phyloP scores from a whole-genome alignment of 2,888 invertebrate species.

The Scaptomyza flava region DNA sequence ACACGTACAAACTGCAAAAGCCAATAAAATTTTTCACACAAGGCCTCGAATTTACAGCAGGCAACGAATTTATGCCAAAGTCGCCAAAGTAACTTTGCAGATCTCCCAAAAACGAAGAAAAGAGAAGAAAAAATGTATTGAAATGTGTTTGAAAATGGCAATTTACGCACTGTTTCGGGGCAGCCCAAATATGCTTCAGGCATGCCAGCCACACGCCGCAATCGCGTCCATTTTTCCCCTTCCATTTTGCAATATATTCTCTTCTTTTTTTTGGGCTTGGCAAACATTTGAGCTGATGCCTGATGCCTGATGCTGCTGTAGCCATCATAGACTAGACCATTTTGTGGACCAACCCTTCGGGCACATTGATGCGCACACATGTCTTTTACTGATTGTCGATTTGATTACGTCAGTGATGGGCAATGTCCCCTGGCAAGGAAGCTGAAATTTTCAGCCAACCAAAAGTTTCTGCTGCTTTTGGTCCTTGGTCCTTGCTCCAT shows the following conservation, averaged over 20 bases:
- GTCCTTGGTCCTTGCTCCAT: slow-evolving; percentile 48
- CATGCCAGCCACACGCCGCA: slow-evolving; percentile 52
- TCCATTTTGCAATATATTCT: background rate
- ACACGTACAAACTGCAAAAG: slow-evolving; percentile 51
- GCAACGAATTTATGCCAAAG: slow-evolving; percentile 39
- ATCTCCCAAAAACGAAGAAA: slow-evolving; percentile 9
- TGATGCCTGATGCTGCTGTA: background rate
- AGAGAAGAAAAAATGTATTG: slow-evolving; percentile 54
- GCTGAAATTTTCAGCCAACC: slow-evolving; percentile 34
- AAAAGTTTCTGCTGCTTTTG: background rate
- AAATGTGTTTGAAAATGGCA: slow-evolving; percentile 77
- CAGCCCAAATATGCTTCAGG: slow-evolving; percentile 68
- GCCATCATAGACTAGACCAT: slow-evolving; percentile 9
- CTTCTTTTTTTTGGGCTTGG: background rate
- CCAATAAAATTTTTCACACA: slow-evolving; percentile 60
- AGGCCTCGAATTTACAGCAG: slow-evolving; percentile 4
- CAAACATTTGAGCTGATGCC: slow-evolving; percentile 38
- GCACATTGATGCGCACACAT: slow-evolving; percentile 69
- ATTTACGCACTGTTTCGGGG: slow-evolving; percentile 74
- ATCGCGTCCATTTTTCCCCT: slow-evolving; percentile 29
- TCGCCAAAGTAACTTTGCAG: slow-evolving; percentile 41
- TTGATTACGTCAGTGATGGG: slow-evolving; percentile 76
- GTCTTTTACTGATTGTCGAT: slow-evolving; percentile 73
- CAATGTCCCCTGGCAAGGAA: slow-evolving; percentile 62
- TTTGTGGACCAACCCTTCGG: slow-evolving; percentile 51